These are phyloP conservation scores for Heteromyza rotundicornis DNA, from an alignment of 2,888 invertebrate species.

Conservation along the genomic window DNA sequence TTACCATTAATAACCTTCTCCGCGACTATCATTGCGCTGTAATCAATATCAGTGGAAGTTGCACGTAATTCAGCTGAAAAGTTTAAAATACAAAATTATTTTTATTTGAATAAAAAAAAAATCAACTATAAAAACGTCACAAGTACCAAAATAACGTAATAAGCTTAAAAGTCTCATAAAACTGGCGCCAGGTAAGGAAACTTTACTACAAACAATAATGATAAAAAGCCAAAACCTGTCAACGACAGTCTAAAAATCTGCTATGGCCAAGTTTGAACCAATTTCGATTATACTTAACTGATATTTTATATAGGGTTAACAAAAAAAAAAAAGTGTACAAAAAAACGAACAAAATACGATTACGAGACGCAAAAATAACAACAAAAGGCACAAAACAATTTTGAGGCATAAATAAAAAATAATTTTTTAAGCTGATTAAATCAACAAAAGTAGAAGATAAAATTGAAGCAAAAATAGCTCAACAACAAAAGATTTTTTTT, in stretches of 20 bases:
- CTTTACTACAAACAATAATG: neutral
- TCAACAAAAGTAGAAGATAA: neutral
- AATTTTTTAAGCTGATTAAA: constrained; percentile 3
- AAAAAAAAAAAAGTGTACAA: neutral
- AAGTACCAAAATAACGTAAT: constrained; percentile 13
- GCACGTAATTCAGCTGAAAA: constrained; percentile 29
- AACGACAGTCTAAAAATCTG: no score
- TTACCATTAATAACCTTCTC: constrained; percentile 31
- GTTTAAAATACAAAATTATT: constrained; percentile 12
- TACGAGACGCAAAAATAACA: neutral
- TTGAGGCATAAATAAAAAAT: neutral
- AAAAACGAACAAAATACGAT: constrained; percentile 11
- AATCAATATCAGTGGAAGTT: constrained; percentile 18
- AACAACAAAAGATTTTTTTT: no score
- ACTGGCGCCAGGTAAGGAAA: neutral
- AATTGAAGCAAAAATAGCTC: neutral
- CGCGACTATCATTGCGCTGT: constrained; percentile 26
- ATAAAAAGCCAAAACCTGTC: neutral
- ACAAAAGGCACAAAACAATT: neutral
- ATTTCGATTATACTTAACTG: no score
- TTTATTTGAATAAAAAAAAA: constrained; percentile 15
- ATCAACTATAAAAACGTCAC: neutral
- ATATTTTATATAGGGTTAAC: no score
- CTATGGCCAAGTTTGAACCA: no score
- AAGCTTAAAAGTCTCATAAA: neutral